phyloP scores from a whole-genome alignment of 1,140 invertebrate genomes.

The Mizuhopecten yessoensis region DNA sequence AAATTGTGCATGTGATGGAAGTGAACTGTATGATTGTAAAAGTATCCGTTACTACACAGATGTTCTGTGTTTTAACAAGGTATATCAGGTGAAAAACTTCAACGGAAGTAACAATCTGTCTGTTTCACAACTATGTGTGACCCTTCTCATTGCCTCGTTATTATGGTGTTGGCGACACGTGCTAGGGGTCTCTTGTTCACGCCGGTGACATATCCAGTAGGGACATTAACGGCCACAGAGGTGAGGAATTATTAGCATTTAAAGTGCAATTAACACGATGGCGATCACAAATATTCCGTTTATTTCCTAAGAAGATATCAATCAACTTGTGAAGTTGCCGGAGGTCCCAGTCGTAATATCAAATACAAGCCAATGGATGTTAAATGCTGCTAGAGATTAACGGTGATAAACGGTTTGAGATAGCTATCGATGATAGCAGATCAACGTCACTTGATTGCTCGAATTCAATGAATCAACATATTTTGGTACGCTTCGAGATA shows the following conservation, averaged over 20 bases:
- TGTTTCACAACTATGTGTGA: not conserved
- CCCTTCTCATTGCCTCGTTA: not conserved
- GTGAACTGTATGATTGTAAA: constrained; percentile 71
- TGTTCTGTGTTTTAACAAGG: constrained; percentile 66
- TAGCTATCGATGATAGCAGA: not conserved
- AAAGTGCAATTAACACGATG: constrained; percentile 17
- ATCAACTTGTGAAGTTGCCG: constrained; percentile 25
- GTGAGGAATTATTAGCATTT: constrained; percentile 34
- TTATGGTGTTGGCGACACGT: constrained; percentile 36
- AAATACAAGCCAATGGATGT: not conserved
- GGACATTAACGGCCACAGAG: not conserved
- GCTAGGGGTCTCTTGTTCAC: not conserved
- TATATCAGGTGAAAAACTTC: not conserved
- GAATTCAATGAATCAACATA: constrained; percentile 2
- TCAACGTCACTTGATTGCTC: not conserved
- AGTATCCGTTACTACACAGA: constrained; percentile 71
- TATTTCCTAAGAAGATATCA: constrained; percentile 35
- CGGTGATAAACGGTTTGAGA: not conserved
- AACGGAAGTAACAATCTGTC: not conserved
- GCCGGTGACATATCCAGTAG: not conserved
- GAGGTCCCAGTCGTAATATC: not conserved
- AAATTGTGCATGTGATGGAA: constrained; percentile 76
- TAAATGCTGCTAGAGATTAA: not conserved
- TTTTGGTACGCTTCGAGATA: not conserved
- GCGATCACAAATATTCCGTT: constrained; percentile 38